These are phyloP conservation scores for Cremastinae sp. DNA, from an alignment of 2,888 invertebrate genomes.

Conservation along the genomic window DNA sequence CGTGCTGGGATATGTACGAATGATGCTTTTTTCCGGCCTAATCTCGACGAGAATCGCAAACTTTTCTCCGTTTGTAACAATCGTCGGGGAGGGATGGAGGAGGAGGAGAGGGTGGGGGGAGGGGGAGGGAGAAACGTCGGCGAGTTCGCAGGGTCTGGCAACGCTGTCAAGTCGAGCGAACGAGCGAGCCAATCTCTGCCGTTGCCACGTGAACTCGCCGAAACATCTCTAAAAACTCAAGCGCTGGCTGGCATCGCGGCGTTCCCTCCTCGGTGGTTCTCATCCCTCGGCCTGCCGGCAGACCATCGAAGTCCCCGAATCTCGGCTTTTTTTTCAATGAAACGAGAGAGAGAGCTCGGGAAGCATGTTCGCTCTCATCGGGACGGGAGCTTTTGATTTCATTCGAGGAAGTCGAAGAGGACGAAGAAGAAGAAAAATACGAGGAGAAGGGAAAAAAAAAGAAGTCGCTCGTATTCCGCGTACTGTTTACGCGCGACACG, in stretches of 20 bases:
- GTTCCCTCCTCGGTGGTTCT: conserved; percentile 50
- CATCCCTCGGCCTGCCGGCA: conserved; percentile 32
- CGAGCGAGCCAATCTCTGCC: conserved; percentile 62
- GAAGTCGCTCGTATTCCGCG: not conserved
- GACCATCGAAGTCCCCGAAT: conserved; percentile 20
- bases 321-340: too few species aligned
- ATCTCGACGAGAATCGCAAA: not conserved
- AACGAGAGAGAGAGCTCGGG: too few species aligned
- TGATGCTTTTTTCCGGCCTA: not conserved
- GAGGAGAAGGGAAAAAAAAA: too few species aligned
- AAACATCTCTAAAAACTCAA: conserved; percentile 61
- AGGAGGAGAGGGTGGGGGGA: too few species aligned
- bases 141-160: conserved; percentile 57
- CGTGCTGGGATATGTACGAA: too few species aligned
- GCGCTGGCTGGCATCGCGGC: conserved; percentile 47
- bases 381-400: too few species aligned
- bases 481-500: conserved; percentile 35
- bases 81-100: too few species aligned
- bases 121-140: too few species aligned
- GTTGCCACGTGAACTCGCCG: conserved; percentile 65
- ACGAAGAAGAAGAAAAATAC: too few species aligned
- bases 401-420: too few species aligned
- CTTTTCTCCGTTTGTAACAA: conserved; percentile 20
- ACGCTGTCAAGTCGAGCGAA: conserved; percentile 53
- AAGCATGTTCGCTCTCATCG: too few species aligned